Evolutionary conservation across 1,140 invertebrate genomes (phyloP), one percentile per base, ranked within the genome.

Genomic region (Calosoma granatense): DNA sequence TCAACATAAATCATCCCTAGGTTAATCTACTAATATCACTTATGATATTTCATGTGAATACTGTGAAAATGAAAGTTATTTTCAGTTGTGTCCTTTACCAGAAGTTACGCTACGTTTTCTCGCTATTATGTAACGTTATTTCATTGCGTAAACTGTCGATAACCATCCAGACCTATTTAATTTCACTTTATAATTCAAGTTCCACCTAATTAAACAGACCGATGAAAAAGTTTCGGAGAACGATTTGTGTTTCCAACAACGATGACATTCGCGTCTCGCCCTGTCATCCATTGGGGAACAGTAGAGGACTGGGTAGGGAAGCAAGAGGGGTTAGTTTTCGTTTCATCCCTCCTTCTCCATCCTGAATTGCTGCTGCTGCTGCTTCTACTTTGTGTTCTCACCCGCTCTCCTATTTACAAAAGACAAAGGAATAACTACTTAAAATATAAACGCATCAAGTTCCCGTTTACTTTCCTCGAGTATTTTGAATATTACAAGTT

Each of bases 361-460:
- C n/a, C n/a, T n/a, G n/a, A n/a, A n/a, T n/a, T n/a, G n/a, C n/a
- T n/a, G n/a, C n/a, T n/a, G n/a, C n/a, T n/a, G n/a, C n/a, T n/a
- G n/a, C n/a, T n/a, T n/a, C n/a, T 47, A 4, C 41, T 47, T 47
- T 47, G 15, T 47, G 41, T 36, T 6, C 17, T 47, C 41, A 36
- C 26, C 41, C 9, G 6, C 41, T 9, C n/a, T n/a, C 17, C 41
- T 47, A 47, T 47, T 47, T 47, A 47, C 15, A 47, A 17, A 47
- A 47, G 41, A 47, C 41, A 47, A 47, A 12, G 41, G 41, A 47
- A 47, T 47, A 47, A 47, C 41, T 47, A 47, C 41, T 47, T 47
- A 47, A 47, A 47, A 17, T 47, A 47, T 47, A 47, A 47, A 47
- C 41, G 41, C 9, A 47, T 47, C 41, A 17, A 47, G 17, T 47